These are phyloP conservation scores for Augiades crinisus DNA, from an alignment of 2,888 invertebrate species.

Conservation along the genomic window DNA sequence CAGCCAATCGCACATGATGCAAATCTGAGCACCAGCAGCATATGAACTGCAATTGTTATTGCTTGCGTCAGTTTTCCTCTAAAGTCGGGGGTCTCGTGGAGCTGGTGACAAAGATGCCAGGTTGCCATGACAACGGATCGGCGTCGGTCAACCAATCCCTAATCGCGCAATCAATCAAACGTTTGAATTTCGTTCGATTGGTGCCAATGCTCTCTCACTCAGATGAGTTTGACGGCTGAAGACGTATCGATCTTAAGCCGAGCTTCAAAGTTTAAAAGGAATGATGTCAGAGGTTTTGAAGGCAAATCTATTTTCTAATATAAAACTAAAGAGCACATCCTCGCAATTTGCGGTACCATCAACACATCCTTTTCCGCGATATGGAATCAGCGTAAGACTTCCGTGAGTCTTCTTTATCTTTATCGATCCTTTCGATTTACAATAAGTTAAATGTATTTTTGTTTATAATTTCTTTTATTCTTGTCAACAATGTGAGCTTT, in stretches of 20 bases:
- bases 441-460: no score
- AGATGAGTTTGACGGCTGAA: constrained; percentile 18
- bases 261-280: constrained; percentile 9
- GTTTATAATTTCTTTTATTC: no score
- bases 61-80: constrained; percentile 35
- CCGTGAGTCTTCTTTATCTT: no score
- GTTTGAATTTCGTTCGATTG: constrained; percentile 35
- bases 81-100: constrained; percentile 32
- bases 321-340: no score
- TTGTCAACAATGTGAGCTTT: no score
- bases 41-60: constrained; percentile 43
- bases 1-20: not conserved
- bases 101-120: constrained; percentile 35
- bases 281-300: not conserved
- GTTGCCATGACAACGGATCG: constrained; percentile 44
- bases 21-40: constrained; percentile 39
- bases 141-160: constrained; percentile 54
- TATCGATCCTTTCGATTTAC: no score
- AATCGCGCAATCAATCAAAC: constrained; percentile 64
- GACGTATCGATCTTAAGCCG: constrained; percentile 16
- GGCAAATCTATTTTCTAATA: no score
- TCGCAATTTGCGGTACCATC: no score
- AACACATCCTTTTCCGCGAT: no score
- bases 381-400: no score
- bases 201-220: constrained; percentile 26